phyloP scores from a whole-genome alignment of 1,140 invertebrate species.

The Ceratosolen solmsi region DNA sequence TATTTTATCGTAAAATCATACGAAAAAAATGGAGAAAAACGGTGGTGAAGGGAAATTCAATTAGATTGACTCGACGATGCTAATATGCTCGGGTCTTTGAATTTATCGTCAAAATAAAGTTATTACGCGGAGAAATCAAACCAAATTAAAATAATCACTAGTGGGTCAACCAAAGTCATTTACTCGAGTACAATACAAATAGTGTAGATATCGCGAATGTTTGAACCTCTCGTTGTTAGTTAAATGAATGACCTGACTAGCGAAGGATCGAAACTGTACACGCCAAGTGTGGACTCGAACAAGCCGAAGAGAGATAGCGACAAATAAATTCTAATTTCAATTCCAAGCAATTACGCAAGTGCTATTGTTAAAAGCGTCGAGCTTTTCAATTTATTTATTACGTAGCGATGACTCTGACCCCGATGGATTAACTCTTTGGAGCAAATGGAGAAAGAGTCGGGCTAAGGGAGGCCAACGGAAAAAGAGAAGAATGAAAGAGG shows the following conservation, averaged over 20 bases:
- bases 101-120: not conserved
- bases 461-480: too few species aligned
- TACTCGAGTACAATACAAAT: not conserved
- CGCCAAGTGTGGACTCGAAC: not conserved
- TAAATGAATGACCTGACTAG: not conserved
- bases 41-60: not conserved
- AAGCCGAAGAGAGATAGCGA: not conserved
- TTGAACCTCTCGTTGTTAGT: slow-evolving; percentile 5
- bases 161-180: slow-evolving; percentile 6
- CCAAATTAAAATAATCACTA: too few species aligned
- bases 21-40: too few species aligned
- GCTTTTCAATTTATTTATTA: slow-evolving; percentile 24
- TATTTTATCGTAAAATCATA: too few species aligned
- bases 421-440: slow-evolving; percentile 17
- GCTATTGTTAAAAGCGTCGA: not conserved
- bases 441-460: not conserved
- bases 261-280: not conserved
- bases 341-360: slow-evolving; percentile 10
- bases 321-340: slow-evolving; percentile 26
- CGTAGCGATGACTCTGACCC: not conserved
- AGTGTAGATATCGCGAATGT: not conserved
- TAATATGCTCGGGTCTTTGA: not conserved
- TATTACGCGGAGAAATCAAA: not conserved
- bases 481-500: too few species aligned
- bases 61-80: not conserved